Percentiles rank a stretch among this genome's conserved stretches.
These are phyloP conservation scores for Molossus alvarezi DNA, from an alignment of 2,797 vertebrate species.

Conservation along the genomic window DNA sequence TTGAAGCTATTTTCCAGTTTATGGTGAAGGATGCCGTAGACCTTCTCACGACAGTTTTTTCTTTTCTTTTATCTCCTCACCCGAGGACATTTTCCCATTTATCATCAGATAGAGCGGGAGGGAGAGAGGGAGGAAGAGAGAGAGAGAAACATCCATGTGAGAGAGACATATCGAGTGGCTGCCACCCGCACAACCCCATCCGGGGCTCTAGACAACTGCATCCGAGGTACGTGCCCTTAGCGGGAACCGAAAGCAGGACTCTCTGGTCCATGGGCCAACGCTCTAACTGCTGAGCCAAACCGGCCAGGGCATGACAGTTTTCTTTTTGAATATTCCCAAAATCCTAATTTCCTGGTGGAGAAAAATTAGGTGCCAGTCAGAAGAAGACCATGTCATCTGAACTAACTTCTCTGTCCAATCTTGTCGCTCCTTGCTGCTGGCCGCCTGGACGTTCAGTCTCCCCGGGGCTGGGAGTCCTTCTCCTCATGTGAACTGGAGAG, in stretches of 20 bases:
- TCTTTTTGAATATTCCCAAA: not conserved
- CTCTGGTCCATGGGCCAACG: no score
- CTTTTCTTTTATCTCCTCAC: not conserved
- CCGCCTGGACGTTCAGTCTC: not conserved
- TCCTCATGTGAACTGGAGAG: not conserved
- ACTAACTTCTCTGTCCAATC: not conserved
- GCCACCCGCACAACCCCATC: no score
- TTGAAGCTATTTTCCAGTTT: not conserved
- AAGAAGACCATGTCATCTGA: not conserved
- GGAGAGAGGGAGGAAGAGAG: no score
- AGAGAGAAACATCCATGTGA: no score
- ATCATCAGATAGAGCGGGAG: no score
- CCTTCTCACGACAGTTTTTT: not conserved
- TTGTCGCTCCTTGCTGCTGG: not conserved
- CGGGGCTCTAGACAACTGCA: no score
- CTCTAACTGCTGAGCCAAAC: no score
- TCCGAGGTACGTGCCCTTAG: no score
- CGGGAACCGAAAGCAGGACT: no score
- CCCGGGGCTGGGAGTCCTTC: not conserved
- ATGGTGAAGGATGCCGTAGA: not conserved
- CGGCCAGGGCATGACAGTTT: not conserved
- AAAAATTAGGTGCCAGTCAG: not conserved
- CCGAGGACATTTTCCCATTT: no score
- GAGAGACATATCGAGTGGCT: no score
- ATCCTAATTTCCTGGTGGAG: not conserved